Base-by-base conservation (phyloP, 2,888 invertebrate genomes). In the Oithona nana region DNA sequence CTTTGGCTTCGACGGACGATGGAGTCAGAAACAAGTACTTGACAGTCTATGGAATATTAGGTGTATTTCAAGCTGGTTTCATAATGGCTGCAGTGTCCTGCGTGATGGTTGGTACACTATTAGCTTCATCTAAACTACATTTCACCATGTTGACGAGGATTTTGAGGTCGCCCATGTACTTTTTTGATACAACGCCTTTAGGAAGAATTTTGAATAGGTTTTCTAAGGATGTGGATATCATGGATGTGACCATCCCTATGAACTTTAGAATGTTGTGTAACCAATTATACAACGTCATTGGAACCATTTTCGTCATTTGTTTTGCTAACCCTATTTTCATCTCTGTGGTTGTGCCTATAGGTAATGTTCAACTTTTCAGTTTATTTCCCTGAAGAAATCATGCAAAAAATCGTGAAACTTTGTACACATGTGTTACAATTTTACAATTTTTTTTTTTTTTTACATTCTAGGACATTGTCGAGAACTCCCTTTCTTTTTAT, bases 221-320 rank as follows among this genome's bases (percentile, higher is more conserved):
- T 75, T 80, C 83, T 72, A 83, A 83, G 80, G 84, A 85, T 74
- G 75, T 84, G 68, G 83, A 84, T 73, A 77, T 82, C 67, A 73
- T 83, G 77, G 84, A 85, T 74, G 78, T 78, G 69, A 77, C 77
- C 69, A 78, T 84, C 68, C 83, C 83, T 65, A 77, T 77, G 75
- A 56, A 56, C 39, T 11, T 62, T 48, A 28, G 67, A 11, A 66
- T 66, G n/a, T 6, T 66, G 1, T 54, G 64, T 6, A 57, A 66
- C 4, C 64, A 64, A 52, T 24, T 64, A 2, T 66, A 68, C 16
- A 67, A 67, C 57, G 70, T 69, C 6, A 28, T 69, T 16, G 66
- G 68, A 11, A 69, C 68, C 16, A 51, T 70, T 20, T 61, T 69
- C 13, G 66, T 69, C 28, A 70, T 71, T 28, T 67, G 66, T 50